These are phyloP conservation scores for Peromyscus polionotus DNA, from an alignment of 2,113 vertebrate species.

Conservation along the genomic window DNA sequence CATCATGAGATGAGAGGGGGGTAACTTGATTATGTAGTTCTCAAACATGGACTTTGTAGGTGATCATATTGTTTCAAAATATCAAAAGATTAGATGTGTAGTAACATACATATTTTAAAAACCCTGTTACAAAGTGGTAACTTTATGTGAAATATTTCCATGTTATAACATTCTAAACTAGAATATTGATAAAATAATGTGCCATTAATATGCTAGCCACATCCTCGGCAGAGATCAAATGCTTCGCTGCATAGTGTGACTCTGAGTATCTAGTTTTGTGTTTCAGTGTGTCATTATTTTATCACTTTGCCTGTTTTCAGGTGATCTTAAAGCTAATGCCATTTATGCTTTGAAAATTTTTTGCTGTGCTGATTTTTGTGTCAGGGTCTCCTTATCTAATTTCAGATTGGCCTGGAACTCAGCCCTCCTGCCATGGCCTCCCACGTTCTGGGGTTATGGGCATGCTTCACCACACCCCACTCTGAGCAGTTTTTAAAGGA, in stretches of 20 bases:
- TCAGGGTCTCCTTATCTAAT: background rate
- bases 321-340: conserved; percentile 38
- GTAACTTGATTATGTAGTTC: background rate
- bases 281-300: conserved; percentile 25
- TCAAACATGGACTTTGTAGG: background rate
- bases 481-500: conserved; percentile 52
- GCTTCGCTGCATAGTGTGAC: background rate
- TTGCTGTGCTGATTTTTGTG: background rate
- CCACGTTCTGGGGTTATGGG: background rate
- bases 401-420: background rate
- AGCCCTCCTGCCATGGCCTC: background rate
- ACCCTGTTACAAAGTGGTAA: background rate
- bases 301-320: conserved; percentile 19
- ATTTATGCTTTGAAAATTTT: conserved; percentile 11
- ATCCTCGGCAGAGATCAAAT: background rate
- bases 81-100: background rate
- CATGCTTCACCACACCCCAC: background rate
- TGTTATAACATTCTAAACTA: background rate
- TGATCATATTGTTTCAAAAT: background rate
- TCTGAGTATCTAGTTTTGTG: conserved; percentile 18
- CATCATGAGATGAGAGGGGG: background rate
- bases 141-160: background rate
- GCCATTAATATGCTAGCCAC: background rate
- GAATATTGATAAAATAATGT: background rate
- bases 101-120: background rate